phyloP scores from a whole-genome alignment of 2,888 invertebrate genomes.

The Leptopilina myrica region DNA sequence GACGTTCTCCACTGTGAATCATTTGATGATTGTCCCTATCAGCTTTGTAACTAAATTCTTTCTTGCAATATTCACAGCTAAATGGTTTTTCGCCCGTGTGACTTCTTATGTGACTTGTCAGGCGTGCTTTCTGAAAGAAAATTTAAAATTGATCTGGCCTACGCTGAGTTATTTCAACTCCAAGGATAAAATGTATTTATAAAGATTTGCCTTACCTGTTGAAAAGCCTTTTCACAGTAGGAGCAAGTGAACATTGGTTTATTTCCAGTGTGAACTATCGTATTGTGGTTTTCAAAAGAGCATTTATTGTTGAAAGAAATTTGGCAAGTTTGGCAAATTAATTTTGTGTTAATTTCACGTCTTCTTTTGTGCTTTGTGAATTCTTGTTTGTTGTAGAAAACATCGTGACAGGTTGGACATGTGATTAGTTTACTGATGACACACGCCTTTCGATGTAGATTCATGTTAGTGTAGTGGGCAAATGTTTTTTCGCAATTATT shows the following conservation, averaged over 20 bases:
- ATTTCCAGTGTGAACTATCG: constrained; percentile 17
- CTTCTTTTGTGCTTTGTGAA: constrained; percentile 46
- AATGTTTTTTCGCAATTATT: constrained; percentile 47
- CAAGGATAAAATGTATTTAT: too few relatives aligned
- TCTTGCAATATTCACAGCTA: constrained; percentile 45
- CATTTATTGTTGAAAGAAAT: constrained; percentile 43
- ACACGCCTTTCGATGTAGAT: constrained; percentile 47
- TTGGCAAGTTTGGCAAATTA: constrained; percentile 43
- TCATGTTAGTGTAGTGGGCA: constrained; percentile 47
- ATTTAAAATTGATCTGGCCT: too few relatives aligned
- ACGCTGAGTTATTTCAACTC: too few relatives aligned
- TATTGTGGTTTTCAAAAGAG: constrained; percentile 44
- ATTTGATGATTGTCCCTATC: constrained; percentile 48
- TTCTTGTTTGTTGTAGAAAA: constrained; percentile 44
- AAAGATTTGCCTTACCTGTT: constrained; percentile 33
- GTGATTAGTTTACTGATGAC: not conserved
- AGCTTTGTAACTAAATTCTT: constrained; percentile 46
- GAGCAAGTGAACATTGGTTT: constrained; percentile 38
- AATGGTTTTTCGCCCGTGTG: constrained; percentile 50
- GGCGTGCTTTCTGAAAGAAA: constrained; percentile 47
- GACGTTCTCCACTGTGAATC: constrained; percentile 45
- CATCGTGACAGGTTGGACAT: constrained; percentile 44
- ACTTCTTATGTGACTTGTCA: constrained; percentile 46
- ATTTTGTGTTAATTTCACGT: constrained; percentile 30
- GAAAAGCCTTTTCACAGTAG: constrained; percentile 47